Base-by-base conservation (phyloP, 1,140 invertebrate genomes). In the Bombyx mandarina region DNA sequence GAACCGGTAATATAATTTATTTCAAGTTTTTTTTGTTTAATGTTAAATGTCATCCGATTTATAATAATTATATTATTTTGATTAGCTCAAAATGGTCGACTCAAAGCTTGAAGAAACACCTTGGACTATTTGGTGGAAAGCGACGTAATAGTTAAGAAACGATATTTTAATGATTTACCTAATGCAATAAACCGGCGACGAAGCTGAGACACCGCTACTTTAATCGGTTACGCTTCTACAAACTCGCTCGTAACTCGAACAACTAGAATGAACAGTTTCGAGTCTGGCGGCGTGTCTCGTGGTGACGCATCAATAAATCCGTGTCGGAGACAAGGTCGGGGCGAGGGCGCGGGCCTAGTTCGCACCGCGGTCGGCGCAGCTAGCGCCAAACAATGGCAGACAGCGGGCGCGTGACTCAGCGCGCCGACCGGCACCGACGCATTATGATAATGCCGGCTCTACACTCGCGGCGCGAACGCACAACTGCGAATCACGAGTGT, bases 301-400 rank as follows among this genome's bases (percentile, higher is more conserved):
- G 69, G 71, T 84, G 79, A 84, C 79, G 78, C 78, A 82, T 75
- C 75, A 79, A 82, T 79, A 82, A 83, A 83, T 82, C 79, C 77
- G 80, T 76, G 79, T 76, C 78, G 78, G 78, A 78, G 77, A 80
- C 82, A 86, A 86, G 82, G 82, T 84, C 80, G 82, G 69, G 63
- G 72, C 71, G 82, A 83, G 82, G 80, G 79, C 80, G 77, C 75
- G 75, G 63, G 79, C 66, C 73, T 82, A 79, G 78, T 75, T 79
- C 72, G 60, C 73, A 62, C 62, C 56, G 64, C 62, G 57, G 56
- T 61, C 63, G 66, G 47, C 58, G 67, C 61, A 58, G 56, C 52
- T 65, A 69, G 60, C 64, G 66, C 71, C 67, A 71, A 70, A 77
- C 72, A 77, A 75, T 75, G 57, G 63, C 69, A 77, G 67, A 76